Evolutionary conservation across 92 coral and sea anemone genomes (phyloP).

Genomic region (Diadumene lineata): DNA sequence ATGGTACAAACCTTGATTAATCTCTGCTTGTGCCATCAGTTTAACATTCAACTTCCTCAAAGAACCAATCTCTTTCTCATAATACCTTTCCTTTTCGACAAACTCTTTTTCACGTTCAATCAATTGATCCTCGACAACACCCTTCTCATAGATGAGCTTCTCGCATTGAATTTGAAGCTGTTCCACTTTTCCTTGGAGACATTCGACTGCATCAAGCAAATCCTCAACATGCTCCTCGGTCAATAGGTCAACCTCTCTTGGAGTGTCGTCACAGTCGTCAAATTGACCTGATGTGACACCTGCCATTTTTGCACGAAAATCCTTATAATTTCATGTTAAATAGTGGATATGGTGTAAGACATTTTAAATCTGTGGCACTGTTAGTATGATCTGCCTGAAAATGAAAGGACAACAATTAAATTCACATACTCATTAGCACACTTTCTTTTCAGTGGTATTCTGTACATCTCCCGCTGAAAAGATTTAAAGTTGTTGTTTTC

Average conservation of each 20-base stretch:
- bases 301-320: no score
- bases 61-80: constrained; percentile 65
- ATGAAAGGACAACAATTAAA: no score
- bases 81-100: constrained; percentile 40
- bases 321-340: no score
- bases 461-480: no score
- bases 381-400: no score
- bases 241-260: constrained; percentile 88
- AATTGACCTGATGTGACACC: constrained; percentile 39
- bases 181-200: constrained; percentile 75
- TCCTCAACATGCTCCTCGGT: constrained; percentile 95
- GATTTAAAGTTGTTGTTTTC: no score
- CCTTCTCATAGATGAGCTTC: constrained; percentile 72
- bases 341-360: no score
- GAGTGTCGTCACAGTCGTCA: constrained; percentile 61
- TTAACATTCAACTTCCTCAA: constrained; percentile 80
- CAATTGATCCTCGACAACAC: constrained; percentile 64
- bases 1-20: constrained; percentile 33
- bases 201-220: constrained; percentile 81
- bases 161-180: constrained; percentile 92
- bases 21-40: constrained; percentile 47
- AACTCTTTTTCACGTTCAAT: constrained; percentile 77
- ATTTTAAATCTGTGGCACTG: no score
- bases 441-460: no score
- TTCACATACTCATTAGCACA: no score